A percentile compares a stretch with the other conserved stretches of the same genome.
Conservation (phyloP, 1,140 invertebrate genomes). For the Drosophila persimilis region DNA sequence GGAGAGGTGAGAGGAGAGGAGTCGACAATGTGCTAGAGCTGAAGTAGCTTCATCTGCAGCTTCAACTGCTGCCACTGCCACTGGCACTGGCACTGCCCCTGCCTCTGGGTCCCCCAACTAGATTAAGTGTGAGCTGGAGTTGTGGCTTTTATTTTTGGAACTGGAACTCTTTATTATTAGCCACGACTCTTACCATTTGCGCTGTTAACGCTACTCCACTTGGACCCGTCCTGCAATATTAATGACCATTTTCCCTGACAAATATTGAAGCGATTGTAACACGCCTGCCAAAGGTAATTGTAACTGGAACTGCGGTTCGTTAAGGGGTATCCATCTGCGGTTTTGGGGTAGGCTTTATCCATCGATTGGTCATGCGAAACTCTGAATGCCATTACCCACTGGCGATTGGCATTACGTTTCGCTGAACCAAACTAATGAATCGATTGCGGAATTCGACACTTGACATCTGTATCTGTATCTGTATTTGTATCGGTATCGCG, state of each 20-base stretch:
- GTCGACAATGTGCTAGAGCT: constrained; percentile 27
- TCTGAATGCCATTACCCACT: background rate
- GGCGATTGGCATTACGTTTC: too few species aligned
- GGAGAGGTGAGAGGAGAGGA: background rate
- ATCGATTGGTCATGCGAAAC: constrained; percentile 16
- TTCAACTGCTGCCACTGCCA: too few species aligned
- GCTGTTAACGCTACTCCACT: constrained; percentile 1
- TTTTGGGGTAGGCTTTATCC: constrained; percentile 32
- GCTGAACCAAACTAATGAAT: too few species aligned
- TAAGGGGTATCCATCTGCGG: constrained; percentile 33
- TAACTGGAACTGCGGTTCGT: constrained; percentile 38
- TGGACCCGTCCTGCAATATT: constrained; percentile 43
- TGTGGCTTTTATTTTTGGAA: constrained; percentile 50
- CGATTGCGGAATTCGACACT: background rate
- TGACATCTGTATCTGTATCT: constrained; percentile 7
- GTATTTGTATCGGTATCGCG: background rate
- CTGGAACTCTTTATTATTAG: constrained; percentile 70
- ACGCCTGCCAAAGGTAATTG: constrained; percentile 53
- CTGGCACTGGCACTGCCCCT: background rate
- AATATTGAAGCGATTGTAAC: constrained; percentile 61
- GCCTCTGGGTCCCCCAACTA: constrained; percentile 56
- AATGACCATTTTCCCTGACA: constrained; percentile 57
- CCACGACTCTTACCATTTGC: constrained; percentile 41
- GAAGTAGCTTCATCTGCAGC: background rate
- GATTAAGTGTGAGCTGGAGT: constrained; percentile 65